Evolutionary conservation across 1,140 invertebrate species (phyloP).

Genomic region (Tetragnatha versicolor): DNA sequence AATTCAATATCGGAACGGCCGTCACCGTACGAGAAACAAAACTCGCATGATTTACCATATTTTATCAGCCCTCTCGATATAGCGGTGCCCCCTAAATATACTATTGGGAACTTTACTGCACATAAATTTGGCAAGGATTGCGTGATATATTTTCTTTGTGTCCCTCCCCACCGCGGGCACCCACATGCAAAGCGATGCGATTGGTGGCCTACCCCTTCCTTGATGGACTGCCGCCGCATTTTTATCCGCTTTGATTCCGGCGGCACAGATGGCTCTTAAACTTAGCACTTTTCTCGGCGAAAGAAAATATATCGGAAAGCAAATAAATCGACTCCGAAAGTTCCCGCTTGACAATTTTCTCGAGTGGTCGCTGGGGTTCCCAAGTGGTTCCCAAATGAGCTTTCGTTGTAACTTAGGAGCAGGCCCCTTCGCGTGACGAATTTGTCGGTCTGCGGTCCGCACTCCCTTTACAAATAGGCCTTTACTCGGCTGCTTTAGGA

Average conservation of each 20-base stretch:
- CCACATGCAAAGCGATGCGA: neutral
- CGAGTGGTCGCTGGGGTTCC: conserved; percentile 11
- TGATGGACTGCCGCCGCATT: neutral
- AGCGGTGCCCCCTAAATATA: neutral
- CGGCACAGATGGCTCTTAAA: conserved; percentile 45
- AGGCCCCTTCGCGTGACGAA: conserved; percentile 39
- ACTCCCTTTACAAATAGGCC: conserved; percentile 37
- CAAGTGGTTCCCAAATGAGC: conserved; percentile 30
- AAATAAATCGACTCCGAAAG: conserved; percentile 38
- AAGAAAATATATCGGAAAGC: conserved; percentile 39
- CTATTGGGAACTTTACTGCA: neutral
- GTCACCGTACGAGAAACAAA: no score
- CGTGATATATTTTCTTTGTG: conserved; percentile 4
- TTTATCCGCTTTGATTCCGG: neutral
- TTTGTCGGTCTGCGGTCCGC: conserved; percentile 43
- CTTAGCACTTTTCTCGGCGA: conserved; percentile 8
- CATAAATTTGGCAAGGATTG: neutral
- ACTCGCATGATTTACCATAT: neutral
- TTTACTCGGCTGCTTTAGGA: conserved; percentile 20
- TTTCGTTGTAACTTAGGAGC: conserved; percentile 42
- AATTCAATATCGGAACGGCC: no score
- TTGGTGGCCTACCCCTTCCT: neutral
- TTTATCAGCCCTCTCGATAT: neutral
- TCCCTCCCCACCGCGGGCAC: neutral
- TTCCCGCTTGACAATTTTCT: conserved; percentile 41